A percentile compares a stretch with the other conserved stretches of the same genome.
These are phyloP conservation scores for Scrobipalpa costella DNA, from an alignment of 2,888 invertebrate genomes.

Conservation along the genomic window DNA sequence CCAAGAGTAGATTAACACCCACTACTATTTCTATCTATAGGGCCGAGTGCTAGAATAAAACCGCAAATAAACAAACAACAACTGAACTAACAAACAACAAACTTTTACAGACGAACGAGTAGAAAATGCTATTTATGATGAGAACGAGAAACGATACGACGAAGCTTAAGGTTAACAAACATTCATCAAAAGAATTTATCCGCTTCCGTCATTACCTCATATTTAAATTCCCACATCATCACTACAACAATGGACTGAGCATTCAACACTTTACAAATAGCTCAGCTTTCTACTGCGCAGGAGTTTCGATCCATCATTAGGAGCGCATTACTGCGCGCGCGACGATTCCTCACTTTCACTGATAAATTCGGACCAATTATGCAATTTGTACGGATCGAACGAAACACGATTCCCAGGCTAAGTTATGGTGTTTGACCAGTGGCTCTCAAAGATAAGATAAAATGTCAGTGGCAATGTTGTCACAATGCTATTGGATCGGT, in stretches of 20 bases:
- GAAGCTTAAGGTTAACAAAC: no score
- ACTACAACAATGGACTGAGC: conserved; percentile 1
- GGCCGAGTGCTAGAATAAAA: no score
- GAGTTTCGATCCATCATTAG: conserved; percentile 64
- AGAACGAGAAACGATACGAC: no score
- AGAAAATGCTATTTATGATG: no score
- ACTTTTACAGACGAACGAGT: no score
- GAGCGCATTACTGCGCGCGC: conserved; percentile 55
- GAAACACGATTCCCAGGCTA: conserved; percentile 26
- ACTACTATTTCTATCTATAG: no score
- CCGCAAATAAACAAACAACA: no score
- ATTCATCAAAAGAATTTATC: no score
- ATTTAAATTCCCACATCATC: not conserved
- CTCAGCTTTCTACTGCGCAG: conserved; percentile 26
- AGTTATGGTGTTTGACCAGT: conserved; percentile 6
- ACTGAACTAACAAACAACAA: no score
- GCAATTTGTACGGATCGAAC: conserved; percentile 59
- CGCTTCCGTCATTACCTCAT: not conserved
- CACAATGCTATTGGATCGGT: no score
- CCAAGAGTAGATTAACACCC: no score
- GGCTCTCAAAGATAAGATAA: not conserved
- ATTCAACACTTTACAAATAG: not conserved
- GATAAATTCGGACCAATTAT: conserved; percentile 68
- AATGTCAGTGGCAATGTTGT: no score
- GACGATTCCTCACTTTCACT: conserved; percentile 73